Conservation (phyloP, 2,797 vertebrate genomes). For the Cuculus canorus region DNA sequence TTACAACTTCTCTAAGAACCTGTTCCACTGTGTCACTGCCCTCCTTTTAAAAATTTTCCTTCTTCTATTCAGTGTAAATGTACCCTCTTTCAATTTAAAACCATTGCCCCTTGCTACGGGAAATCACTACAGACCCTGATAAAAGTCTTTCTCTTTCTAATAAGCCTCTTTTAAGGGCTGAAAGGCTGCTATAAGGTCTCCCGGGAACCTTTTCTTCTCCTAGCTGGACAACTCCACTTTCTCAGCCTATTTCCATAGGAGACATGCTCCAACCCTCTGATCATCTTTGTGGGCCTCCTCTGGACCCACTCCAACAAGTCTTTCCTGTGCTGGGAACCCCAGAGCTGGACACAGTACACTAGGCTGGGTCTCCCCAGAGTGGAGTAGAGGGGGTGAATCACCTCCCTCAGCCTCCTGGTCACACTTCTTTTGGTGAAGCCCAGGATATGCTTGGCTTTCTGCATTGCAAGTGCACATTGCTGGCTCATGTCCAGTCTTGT, state of each 20-base stretch:
- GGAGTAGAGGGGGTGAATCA: not conserved
- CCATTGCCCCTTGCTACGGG: not conserved
- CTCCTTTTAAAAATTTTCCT: not conserved
- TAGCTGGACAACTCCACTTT: no score
- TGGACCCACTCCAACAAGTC: accelerated
- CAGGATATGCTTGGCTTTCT: not conserved
- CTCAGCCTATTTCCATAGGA: no score
- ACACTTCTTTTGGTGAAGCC: accelerated
- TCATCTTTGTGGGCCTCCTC: not conserved
- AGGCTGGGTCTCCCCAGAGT: accelerated
- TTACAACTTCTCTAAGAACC: not conserved
- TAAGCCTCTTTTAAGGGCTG: not conserved
- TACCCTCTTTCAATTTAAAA: not conserved
- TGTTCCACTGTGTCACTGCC: not conserved
- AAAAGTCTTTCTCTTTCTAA: not conserved
- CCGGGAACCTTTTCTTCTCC: not conserved
- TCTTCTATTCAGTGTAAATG: not conserved
- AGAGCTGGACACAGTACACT: accelerated
- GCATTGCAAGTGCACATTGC: accelerated
- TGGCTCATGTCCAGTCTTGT: not conserved
- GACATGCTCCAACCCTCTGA: not conserved
- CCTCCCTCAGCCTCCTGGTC: not conserved
- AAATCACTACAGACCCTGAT: not conserved
- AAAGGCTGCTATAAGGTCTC: not conserved
- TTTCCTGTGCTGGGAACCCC: not conserved